Evolutionary conservation across 2,113 vertebrate genomes (phyloP), one percentile per base, ranked within the genome.

Genomic region (Strix aluco): DNA sequence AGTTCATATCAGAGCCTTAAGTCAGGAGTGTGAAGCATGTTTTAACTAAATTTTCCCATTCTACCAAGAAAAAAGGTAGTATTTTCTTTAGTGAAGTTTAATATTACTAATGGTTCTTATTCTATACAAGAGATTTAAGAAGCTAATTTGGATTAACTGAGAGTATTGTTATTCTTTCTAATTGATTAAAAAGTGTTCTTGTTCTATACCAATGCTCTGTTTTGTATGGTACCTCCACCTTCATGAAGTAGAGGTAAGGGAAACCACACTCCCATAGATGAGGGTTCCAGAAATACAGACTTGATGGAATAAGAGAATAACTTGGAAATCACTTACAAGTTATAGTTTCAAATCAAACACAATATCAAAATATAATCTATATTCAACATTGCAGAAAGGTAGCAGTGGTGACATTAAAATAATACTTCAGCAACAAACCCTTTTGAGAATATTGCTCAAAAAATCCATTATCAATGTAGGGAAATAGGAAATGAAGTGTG

Each of bases 101-200:
- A 96, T 97, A 93, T 96, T 81, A 40, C 84, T 97, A 96, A 93
- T 91, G 77, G 94, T 59, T 94, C 88, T 79, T 90, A 71, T 93
- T 95, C 93, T 95, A 49, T 88, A 84, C 80, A 81, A 89, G 42
- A 82, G 93, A 82, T 94, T 98, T 93, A 77, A 95, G 94, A 85
- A 81, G 34, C 27, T 90, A 83, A 80, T 94, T 96, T 96, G 71
- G 94, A 83, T 91, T 97, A 95, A 72, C 87, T 83, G 26, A 46
- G 40, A 87, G 69, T 78, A 88, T 94, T 96, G 74, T 95, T 84
- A 67, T 83, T 96, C 61, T 90, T 91, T 91, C 67, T 79, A 88
- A 92, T 74, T 92, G 34, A 93, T 95, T 97, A 92, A 90, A 79
- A 94, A 72, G 12, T n/a, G 13, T 51, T 74, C 32, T 84, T 88